Base-by-base conservation (phyloP, 2,113 vertebrate genomes). In the Ammospiza caudacuta region DNA sequence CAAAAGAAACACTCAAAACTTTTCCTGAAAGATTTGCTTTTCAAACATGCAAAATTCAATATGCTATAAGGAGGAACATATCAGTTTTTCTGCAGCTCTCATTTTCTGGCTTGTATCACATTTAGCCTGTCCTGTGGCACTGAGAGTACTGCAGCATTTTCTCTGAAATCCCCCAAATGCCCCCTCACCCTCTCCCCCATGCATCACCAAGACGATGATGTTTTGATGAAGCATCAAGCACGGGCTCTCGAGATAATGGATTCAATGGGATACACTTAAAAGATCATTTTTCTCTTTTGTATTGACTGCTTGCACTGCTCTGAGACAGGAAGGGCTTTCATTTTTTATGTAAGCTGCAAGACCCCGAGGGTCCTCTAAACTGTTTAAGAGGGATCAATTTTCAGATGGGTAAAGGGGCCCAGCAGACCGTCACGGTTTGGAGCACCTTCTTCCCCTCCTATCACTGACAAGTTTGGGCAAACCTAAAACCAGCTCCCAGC, bases 331-430 rank as follows among this genome's bases (percentile, higher is more conserved):
- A 96, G 87, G 63, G 66, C 91, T 97, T 97, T 96, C 96, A 92
- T 95, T 98, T 97, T 97, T 97, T 87, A 97, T 94, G 95, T 93
- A 95, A 97, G 89, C 95, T 94, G 58, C 83, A 84, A 95, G 95
- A 93, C 95, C 95, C 94, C 2, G 7, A 79, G 94, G 97, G 92
- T 68, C 43, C 94, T 94, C 94, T 96, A 87, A 95, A 92, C 67
- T 84, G 75, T 96, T 97, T 88, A 96, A 94, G 90, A 91, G 87
- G 96, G 97, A 97, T 98, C 97, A 94, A 81, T 97, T 97, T 97
- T 96, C 78, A 66, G 95, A 94, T 62, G 83, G 76, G 83, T 83
- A 51, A 89, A 92, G 87, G 83, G 75, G 75, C 87, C 90, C 66
- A 9, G 69, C 64, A 83, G 83, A 92, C 54, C 33, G 47, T 95